Conservation (phyloP, 2,888 invertebrate genomes). For the Digitonthophagus gazella region DNA sequence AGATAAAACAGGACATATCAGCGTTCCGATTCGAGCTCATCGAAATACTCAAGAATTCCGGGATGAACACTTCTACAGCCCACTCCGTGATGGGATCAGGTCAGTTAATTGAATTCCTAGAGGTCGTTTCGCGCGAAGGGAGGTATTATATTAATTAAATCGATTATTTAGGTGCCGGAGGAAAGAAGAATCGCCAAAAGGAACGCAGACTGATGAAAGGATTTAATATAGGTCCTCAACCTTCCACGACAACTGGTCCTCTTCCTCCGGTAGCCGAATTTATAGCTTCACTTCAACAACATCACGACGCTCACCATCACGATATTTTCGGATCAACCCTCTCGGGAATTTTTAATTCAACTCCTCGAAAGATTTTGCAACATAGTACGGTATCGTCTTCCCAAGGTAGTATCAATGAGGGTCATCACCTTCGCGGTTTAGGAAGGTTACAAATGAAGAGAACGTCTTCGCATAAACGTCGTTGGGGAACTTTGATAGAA, state of each 20-base stretch:
- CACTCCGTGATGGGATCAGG: slow-evolving; percentile 65
- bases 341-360: slow-evolving; percentile 63
- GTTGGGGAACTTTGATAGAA: slow-evolving; percentile 83
- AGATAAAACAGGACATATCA: slow-evolving; percentile 98
- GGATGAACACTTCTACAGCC: slow-evolving; percentile 88
- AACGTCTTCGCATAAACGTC: slow-evolving; percentile 66
- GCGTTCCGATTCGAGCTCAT: slow-evolving; percentile 97
- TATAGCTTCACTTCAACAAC: slow-evolving; percentile 70
- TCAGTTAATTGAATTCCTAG: slow-evolving; percentile 1
- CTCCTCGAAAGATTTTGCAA: slow-evolving; percentile 54
- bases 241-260: slow-evolving; percentile 58
- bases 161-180: slow-evolving; percentile 69
- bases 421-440: slow-evolving; percentile 37
- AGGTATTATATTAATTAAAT: too few relatives aligned
- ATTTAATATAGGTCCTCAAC: slow-evolving; percentile 82
- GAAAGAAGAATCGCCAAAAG: slow-evolving; percentile 91
- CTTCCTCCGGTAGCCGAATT: slow-evolving; percentile 78
- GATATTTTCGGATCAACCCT: slow-evolving; percentile 68
- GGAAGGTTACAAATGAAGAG: slow-evolving; percentile 53
- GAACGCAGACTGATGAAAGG: slow-evolving; percentile 92
- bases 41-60: slow-evolving; percentile 93
- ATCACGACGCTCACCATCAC: slow-evolving; percentile 55
- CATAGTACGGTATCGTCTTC: slow-evolving; percentile 51
- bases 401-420: slow-evolving; percentile 51
- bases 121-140: neutral